Base-by-base conservation (phyloP, 1,140 invertebrate species). In the Lithobius niger region DNA sequence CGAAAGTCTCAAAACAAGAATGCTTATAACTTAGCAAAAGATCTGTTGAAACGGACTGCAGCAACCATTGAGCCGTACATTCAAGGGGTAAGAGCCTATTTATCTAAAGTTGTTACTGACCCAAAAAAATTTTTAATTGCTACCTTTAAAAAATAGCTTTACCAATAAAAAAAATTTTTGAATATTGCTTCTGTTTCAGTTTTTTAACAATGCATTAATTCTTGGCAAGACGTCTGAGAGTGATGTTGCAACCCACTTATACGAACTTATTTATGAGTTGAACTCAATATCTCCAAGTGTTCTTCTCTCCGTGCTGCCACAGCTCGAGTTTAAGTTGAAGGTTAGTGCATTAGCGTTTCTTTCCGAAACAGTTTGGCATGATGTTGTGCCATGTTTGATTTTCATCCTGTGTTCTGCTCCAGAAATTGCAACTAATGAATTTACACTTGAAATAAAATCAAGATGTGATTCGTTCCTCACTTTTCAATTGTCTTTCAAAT, bases 181-280 rank as follows among this genome's bases (percentile, higher is more conserved):
- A n/a, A 45, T 6, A 10, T 45, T 45, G 4, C 18, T 36, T 6
- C 6, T 60, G 53, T 68, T 67, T 24, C 72, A 93, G 88, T 96
- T 96, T 68, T 96, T 96, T 73, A 95, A 96, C 72, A 89, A 93
- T 69, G 86, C 90, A 22, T 71, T 97, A 27, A 89, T 96, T 59
- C 72, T 95, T 66, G 91, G 91, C 19, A 92, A 90, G 71, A 66
- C 67, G 26, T 65, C 66, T 2, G 66, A 71, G 26, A 72, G 66
- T 64, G 67, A 68, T 21, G 58, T 60, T 18, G 52, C 54, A 36
- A 13, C 48, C 27, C 67, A 72, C 47, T 59, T 97, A 26, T 97
- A 94, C 70, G 92, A 97, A 70, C 75, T 98, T 50, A 96, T 98
- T 61, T 97, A 97, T 69, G 93, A 98, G 71, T 71, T 98, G 58